Evolutionary conservation across 2,113 vertebrate species (phyloP).

Genomic region (Anolis carolinensis): DNA sequence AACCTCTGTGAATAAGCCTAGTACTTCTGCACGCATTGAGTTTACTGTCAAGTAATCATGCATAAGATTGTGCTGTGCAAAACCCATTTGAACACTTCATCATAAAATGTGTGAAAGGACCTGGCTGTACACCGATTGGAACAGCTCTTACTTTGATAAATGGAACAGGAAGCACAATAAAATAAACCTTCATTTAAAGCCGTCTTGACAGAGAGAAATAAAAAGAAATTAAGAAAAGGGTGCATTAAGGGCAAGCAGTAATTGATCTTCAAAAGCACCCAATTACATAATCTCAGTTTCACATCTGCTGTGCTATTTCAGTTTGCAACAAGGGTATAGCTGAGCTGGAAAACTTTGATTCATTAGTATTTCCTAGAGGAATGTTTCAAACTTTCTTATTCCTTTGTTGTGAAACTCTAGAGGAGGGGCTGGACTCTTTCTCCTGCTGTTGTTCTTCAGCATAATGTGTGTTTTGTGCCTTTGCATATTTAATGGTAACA

Average conservation of each 20-base stretch:
- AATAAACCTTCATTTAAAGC: neutral
- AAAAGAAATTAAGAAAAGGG: neutral
- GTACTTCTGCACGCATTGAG: neutral
- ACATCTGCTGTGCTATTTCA: neutral
- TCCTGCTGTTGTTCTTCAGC: constrained; percentile 49
- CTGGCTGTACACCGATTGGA: neutral
- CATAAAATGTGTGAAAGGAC: neutral
- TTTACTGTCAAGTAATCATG: neutral
- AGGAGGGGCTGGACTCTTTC: constrained; percentile 24
- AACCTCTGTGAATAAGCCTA: neutral
- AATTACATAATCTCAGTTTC: neutral
- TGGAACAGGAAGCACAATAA: neutral
- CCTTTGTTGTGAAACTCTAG: constrained; percentile 20
- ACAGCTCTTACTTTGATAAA: neutral
- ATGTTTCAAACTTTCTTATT: constrained; percentile 5
- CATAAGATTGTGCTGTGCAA: neutral
- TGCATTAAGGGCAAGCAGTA: neutral
- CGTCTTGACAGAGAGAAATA: neutral
- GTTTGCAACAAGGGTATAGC: constrained; percentile 11
- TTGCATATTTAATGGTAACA: constrained; percentile 50
- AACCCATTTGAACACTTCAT: neutral
- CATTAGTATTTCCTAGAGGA: constrained; percentile 44
- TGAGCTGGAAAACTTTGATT: constrained; percentile 20
- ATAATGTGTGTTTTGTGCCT: neutral
- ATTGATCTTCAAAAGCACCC: neutral